A percentile compares a stretch with the other conserved stretches of the same genome.
These are phyloP conservation scores for Sphaeridia pumilis DNA, from an alignment of 2,888 invertebrate species.

Conservation along the genomic window DNA sequence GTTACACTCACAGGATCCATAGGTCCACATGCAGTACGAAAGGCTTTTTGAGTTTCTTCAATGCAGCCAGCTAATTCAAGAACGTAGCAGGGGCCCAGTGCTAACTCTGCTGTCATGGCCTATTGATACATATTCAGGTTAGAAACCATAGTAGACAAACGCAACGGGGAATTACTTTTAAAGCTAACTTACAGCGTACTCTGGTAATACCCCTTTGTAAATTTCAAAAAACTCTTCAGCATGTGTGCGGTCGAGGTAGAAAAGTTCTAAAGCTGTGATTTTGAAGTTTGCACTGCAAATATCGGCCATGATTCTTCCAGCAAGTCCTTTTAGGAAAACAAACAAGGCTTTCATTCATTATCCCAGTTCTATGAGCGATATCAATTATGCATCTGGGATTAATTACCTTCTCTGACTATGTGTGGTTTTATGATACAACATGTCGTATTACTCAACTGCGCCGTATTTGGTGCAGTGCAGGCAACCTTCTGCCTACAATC, in stretches of 20 bases:
- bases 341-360: conserved; percentile 7
- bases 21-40: conserved; percentile 77
- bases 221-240: conserved; percentile 87
- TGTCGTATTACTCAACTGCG: conserved; percentile 48
- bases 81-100: conserved; percentile 73
- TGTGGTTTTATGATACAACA: conserved; percentile 84
- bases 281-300: conserved; percentile 54
- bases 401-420: conserved; percentile 59
- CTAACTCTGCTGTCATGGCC: conserved; percentile 71
- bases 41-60: conserved; percentile 50
- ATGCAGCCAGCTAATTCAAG: conserved; percentile 65
- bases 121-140: conserved; percentile 39
- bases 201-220: conserved; percentile 75
- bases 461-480: conserved; percentile 38
- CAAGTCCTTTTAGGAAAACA: conserved; percentile 38
- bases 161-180: background rate
- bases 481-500: conserved; percentile 35
- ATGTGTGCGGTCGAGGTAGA: conserved; percentile 63
- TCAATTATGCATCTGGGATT: background rate
- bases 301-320: conserved; percentile 57
- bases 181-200: conserved; percentile 50
- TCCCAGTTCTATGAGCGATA: background rate
- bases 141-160: background rate
- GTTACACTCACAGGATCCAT: conserved; percentile 64
- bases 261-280: conserved; percentile 68